Evolutionary conservation across 2,888 invertebrate species (phyloP).

Genomic region (Caradrina clavipalpis): DNA sequence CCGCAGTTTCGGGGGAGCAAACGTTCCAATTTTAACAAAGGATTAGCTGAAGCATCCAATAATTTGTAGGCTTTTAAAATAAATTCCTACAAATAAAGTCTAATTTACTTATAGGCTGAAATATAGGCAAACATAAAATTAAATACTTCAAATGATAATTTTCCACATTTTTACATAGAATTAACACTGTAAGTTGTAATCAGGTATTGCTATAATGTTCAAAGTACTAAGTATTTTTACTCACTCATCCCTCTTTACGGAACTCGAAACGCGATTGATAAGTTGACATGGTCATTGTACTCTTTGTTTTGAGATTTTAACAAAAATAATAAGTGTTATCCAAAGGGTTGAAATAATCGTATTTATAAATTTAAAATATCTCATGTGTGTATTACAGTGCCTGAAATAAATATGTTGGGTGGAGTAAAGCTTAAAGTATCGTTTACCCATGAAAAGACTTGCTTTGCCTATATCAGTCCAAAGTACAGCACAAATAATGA

Average conservation of each 20-base stretch:
- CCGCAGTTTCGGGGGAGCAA: neutral
- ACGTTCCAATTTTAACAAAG: conserved; percentile 11
- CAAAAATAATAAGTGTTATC: conserved; percentile 41
- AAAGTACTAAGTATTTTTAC: neutral
- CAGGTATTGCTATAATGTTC: neutral
- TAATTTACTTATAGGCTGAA: neutral
- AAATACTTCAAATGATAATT: too few relatives aligned
- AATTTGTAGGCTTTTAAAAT: neutral
- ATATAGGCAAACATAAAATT: neutral
- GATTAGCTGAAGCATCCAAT: neutral
- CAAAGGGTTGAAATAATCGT: conserved; percentile 16
- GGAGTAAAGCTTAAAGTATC: conserved; percentile 82
- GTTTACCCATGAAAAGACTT: conserved; percentile 83
- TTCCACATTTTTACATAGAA: too few relatives aligned
- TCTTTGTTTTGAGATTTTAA: conserved; percentile 44
- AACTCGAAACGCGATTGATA: conserved; percentile 31
- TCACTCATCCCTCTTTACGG: neutral
- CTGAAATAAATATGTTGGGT: conserved; percentile 77
- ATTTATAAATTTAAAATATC: neutral
- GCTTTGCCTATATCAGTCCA: conserved; percentile 86
- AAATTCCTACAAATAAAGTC: neutral
- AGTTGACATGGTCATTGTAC: conserved; percentile 57
- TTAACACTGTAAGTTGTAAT: too few relatives aligned
- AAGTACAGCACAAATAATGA: conserved; percentile 86
- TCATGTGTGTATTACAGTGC: conserved; percentile 29